Base-by-base conservation (phyloP, 2,888 invertebrate genomes). In the Ochropacha duplaris region DNA sequence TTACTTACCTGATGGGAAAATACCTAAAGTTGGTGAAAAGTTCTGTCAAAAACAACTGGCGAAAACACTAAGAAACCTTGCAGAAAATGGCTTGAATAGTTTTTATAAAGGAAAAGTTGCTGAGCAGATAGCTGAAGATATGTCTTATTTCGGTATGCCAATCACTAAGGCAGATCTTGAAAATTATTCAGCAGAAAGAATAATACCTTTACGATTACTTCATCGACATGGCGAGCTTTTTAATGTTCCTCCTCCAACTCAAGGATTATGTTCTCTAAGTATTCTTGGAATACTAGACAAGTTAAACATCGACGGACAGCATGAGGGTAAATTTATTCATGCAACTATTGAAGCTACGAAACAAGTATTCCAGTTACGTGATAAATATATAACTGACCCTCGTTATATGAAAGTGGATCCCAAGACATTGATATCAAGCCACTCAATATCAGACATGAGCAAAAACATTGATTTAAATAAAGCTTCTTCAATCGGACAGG, bases 241-340 rank as follows among this genome's bases (percentile, higher is more conserved):
- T 54, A 91, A 92, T 64, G 65, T 81, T 60, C 90, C 91, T 31
- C 90, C 92, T 36, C 92, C 92, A n/a, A 86, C 92, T n/a, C 90
- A 91, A 73, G 92, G 92, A 5, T 61, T 87, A 65, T 81, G 85
- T 62, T 91, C 90, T 1, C 66, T 92, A 49, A 71, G 81, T 8
- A 78, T 92, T 58, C 81, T 91, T 49, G 89, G 87, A 34, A 79
- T 91, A 19, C 72, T 91, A 63, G 90, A 92, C 39, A 81, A 82
- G 60, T 74, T 91, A 62, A 71, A 81, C 31, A 78, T 89, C 57
- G 78, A 86, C 65, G 88, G 88, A 36, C 72, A 80, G 61, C 66
- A 88, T 64, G 89, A 90, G 69, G 86, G 83, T 44, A 69, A 84
- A 70, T 86, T 91, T 60, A 79, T 92, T 72, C 90, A 92, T 62